Evolutionary conservation across 2,888 invertebrate genomes (phyloP).

Genomic region (Zootermopsis nevadensis): DNA sequence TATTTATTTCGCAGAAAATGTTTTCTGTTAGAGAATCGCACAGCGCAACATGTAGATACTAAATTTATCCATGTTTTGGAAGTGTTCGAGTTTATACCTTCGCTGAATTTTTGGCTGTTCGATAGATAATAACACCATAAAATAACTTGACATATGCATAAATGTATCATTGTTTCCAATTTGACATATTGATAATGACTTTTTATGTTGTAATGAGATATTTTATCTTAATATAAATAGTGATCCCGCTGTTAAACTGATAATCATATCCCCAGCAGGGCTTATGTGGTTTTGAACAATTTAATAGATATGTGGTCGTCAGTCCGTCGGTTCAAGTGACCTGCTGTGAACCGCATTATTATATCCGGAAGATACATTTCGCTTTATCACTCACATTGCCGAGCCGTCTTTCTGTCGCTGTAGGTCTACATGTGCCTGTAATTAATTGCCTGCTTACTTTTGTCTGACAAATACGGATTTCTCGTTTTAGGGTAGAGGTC

Average conservation of each 20-base stretch:
- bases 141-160: too few species aligned
- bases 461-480: not conserved
- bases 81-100: too few species aligned
- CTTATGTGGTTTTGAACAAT: not conserved
- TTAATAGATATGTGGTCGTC: not conserved
- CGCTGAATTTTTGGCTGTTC: too few species aligned
- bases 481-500: too few species aligned
- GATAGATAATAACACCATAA: too few species aligned
- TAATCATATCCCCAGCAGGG: constrained; percentile 28
- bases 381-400: not conserved
- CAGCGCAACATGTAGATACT: too few species aligned
- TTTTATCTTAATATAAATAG: not conserved
- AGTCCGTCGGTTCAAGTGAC: not conserved
- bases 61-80: too few species aligned
- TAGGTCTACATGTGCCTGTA: not conserved
- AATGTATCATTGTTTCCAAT: too few species aligned
- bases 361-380: not conserved
- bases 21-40: too few species aligned
- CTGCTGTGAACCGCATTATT: constrained; percentile 12
- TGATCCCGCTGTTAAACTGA: not conserved
- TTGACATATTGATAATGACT: not conserved
- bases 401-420: not conserved
- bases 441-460: not conserved
- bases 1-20: too few species aligned
- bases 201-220: not conserved